Base-by-base conservation (phyloP, 2,888 invertebrate genomes). In the Hipparchia sbordonii region DNA sequence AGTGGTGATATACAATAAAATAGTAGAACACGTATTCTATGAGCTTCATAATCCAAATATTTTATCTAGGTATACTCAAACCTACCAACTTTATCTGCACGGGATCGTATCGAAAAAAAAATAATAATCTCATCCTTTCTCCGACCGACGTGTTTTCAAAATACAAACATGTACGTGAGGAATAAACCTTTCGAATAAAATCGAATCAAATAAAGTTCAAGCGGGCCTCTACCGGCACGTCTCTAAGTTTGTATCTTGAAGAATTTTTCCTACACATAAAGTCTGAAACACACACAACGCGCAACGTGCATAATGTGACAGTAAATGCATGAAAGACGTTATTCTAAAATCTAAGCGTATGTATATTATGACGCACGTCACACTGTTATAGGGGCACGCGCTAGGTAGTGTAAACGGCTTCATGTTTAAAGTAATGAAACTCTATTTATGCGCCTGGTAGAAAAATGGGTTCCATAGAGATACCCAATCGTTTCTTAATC, bases 171-270 rank as follows among this genome's bases (percentile, higher is more conserved):
- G 46, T 63, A 70, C 67, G 67, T 59, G 70, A 67, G 57, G 33
- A 71, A 71, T 63, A 71, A 67, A 63, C 63, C 51, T 73, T n/a
- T 63, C 59, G 13, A 60, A 69, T 54, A 52, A 61, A 56, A 72
- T 67, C 56, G 72, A 62, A 61, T 61, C 56, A n/a, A 67, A 71
- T 73, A 59, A 68, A 73, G 71, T 73, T 71, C 67, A n/a, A 67
- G 62, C 57, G 9, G 56, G 59, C 45, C 57, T 63, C 72, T 57
- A 67, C 59, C 48, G 23, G 59, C 59, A 60, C 69, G 63, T 63
- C 13, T 39, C 45, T 54, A n/a, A 48, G 57, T 63, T 72, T 46
- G 60, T 72, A 60, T 65, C 45, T 65, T 9, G 39, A 52, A 39
- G 13, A 63, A 72, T 69, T 69, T 69, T 39, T 72, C 65, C 59